These are phyloP conservation scores for Bibio marci DNA, from an alignment of 2,888 invertebrate species.

Conservation along the genomic window DNA sequence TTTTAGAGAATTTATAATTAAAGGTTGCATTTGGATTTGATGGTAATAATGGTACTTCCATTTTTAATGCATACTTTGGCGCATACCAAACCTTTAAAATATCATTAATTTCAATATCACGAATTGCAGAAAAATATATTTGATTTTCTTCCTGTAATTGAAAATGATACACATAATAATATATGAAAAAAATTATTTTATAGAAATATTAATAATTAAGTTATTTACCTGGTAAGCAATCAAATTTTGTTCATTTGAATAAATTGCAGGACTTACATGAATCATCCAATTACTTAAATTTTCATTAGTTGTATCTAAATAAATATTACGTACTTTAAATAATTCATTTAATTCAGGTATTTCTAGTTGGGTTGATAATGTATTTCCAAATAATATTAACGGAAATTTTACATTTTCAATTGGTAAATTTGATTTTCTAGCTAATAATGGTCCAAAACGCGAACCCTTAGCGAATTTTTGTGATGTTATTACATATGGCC, in stretches of 20 bases:
- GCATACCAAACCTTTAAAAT: constrained; percentile 11
- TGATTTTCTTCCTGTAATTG: constrained; percentile 9
- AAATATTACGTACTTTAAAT: constrained; percentile 9
- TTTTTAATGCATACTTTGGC: constrained; percentile 9
- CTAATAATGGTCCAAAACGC: constrained; percentile 10
- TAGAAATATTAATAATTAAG: not conserved
- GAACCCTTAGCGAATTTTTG: constrained; percentile 11
- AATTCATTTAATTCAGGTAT: constrained; percentile 8
- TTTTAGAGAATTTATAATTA: constrained; percentile 4
- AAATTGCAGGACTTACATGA: constrained; percentile 9
- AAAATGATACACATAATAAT: not conserved
- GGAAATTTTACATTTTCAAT: constrained; percentile 8
- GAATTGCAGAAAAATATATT: constrained; percentile 9
- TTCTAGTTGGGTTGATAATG: constrained; percentile 6
- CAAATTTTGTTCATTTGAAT: constrained; percentile 10
- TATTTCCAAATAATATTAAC: constrained; percentile 8
- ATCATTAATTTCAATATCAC: constrained; percentile 10
- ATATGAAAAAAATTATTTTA: not conserved
- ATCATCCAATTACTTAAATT: constrained; percentile 11
- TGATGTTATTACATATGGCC: constrained; percentile 8
- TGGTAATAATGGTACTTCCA: constrained; percentile 6
- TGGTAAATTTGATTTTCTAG: constrained; percentile 8
- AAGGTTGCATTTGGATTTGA: constrained; percentile 5
- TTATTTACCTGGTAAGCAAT: constrained; percentile 9
- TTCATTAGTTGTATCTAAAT: constrained; percentile 10